Conservation (phyloP, 2,888 invertebrate species). For the Chaetogeoica ovagalla region DNA sequence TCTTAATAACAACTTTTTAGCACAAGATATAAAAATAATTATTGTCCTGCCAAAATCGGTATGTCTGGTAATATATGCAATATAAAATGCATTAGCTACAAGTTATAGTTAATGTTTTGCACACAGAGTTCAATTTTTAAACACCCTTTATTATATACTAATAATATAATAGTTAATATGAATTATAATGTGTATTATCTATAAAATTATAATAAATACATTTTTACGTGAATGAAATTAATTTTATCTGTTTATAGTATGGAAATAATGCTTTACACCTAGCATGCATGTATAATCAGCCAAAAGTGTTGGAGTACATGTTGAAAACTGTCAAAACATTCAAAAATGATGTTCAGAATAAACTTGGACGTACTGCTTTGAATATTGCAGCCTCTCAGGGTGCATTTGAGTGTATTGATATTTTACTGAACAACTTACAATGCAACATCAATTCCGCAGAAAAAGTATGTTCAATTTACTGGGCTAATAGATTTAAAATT, state of each 20-base stretch:
- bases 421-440: conserved; percentile 71
- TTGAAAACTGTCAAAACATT: conserved; percentile 27
- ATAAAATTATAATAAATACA: no score
- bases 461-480: conserved; percentile 65
- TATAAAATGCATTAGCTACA: no score
- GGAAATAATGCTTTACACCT: conserved; percentile 43
- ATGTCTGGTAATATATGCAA: no score
- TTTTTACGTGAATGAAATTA: not conserved
- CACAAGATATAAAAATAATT: no score
- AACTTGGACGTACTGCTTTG: conserved; percentile 88
- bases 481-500: not conserved
- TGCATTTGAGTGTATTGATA: conserved; percentile 72
- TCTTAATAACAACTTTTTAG: not conserved
- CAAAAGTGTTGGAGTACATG: conserved; percentile 31
- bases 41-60: no score
- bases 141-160: not conserved
- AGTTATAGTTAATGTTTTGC: not conserved
- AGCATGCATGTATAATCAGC: conserved; percentile 36
- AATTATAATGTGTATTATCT: no score
- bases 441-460: conserved; percentile 72
- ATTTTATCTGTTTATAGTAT: conserved; percentile 25
- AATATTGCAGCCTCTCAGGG: conserved; percentile 88
- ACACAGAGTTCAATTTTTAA: not conserved
- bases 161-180: not conserved
- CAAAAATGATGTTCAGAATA: conserved; percentile 73